Evolutionary conservation across 2,888 invertebrate genomes (phyloP), one percentile per base, ranked within the genome.

Genomic region (Xestoiulus laeticollis): DNA sequence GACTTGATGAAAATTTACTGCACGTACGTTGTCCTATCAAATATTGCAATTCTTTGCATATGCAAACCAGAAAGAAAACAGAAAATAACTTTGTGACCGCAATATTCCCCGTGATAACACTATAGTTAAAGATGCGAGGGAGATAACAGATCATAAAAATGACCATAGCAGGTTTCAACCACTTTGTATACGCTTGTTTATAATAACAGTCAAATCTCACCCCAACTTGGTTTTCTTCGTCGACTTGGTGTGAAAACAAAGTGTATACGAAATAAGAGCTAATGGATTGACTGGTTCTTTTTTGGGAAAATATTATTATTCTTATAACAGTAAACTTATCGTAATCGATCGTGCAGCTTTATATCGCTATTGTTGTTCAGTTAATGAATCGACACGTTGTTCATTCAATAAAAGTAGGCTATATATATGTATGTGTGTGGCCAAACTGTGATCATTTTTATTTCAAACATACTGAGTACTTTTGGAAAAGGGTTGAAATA

Each of bases 71-170:
- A 8, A n/a, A 12, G 26, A 26, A 68, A 26, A 26, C 68, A 26
- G 26, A 68, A 26, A 68, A 68, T 26, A 68, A 68, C 26, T 26
- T 68, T 16, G 1, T 68, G 68, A 68, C 68, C 68, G 14, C 68
- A 68, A 26, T 26, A 8, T 68, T 12, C 12, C 68, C 26, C 12
- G 12, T n/a, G 19, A 68, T 68, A 68, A 26, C 10, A 26, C 59
- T 22, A 59, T n/a, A n/a, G 68, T 14, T 26, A 26, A 26, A 68
- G 68, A 68, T 68, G 12, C 26, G 26, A 68, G 68, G 12, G 26
- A 26, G 68, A 68, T 68, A 68, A n/a, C 68, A 68, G 68, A 68
- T 26, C 68, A 26, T 68, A 68, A 68, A 68, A 59, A 68, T 68
- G 26, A 68, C 68, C 68, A 26, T 38, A 38, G 38, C 38, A n/a